Conservation (phyloP, 2,113 vertebrate species). For the Empidonax alnorum region DNA sequence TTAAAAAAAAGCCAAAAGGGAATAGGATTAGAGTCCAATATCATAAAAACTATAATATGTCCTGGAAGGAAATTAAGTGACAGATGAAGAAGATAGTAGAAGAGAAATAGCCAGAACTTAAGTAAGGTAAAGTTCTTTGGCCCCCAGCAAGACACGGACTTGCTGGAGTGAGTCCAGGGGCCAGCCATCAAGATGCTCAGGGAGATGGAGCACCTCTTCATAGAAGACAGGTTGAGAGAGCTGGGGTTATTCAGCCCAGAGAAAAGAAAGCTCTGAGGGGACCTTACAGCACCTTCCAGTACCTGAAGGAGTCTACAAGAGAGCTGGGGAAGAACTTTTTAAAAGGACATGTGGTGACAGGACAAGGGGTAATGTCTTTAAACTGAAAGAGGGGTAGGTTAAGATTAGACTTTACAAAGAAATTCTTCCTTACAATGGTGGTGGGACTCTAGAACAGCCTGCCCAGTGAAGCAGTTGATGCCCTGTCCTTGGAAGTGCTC, state of each 20-base stretch:
- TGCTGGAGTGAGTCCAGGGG: background rate
- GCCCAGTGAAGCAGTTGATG: background rate
- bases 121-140: background rate
- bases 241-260: background rate
- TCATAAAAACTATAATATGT: background rate
- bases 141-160: background rate
- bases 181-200: background rate
- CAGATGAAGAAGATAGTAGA: background rate
- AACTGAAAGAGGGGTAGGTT: background rate
- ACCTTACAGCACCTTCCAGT: background rate
- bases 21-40: background rate
- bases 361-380: background rate
- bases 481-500: background rate
- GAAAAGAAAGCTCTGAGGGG: background rate
- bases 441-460: background rate
- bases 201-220: background rate
- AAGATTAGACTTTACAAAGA: background rate
- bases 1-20: background rate
- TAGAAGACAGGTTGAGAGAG: background rate
- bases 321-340: background rate
- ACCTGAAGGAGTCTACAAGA: background rate
- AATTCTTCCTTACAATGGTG: background rate
- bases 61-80: background rate
- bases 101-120: background rate
- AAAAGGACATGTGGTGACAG: too few species aligned